Evolutionary conservation across 1,140 invertebrate species (phyloP).

Genomic region (Aphidius ervi): DNA sequence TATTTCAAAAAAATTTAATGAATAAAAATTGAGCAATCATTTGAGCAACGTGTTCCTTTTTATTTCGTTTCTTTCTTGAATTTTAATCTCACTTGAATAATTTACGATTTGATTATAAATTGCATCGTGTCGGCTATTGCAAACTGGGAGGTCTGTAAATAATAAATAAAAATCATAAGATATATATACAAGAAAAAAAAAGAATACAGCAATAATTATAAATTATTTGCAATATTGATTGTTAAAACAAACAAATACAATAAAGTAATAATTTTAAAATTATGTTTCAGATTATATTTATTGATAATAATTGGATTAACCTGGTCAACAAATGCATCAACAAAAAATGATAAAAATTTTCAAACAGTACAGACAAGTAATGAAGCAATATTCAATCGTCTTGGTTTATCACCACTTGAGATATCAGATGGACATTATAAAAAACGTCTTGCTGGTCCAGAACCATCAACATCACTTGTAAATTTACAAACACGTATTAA

Average conservation of each 20-base stretch:
- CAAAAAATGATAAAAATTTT: slow-evolving; percentile 25
- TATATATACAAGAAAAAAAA: no score
- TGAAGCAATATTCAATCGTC: slow-evolving; percentile 47
- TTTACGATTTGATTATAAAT: no score
- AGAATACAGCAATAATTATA: no score
- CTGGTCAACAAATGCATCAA: slow-evolving; percentile 16
- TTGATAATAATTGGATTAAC: slow-evolving; percentile 19
- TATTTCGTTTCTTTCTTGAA: no score
- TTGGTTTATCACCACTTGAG: slow-evolving; percentile 58
- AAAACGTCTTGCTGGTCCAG: slow-evolving; percentile 65
- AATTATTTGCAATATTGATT: no score
- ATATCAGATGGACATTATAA: slow-evolving; percentile 62
- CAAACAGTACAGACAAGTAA: slow-evolving; percentile 50
- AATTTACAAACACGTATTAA: slow-evolving; percentile 30
- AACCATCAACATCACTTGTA: slow-evolving; percentile 30
- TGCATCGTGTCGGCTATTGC: no score
- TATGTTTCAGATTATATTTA: slow-evolving; percentile 32
- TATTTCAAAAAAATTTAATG: no score
- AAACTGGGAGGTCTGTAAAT: no score
- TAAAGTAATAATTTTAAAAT: slow-evolving; percentile 12
- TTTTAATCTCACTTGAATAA: no score
- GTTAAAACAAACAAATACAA: not conserved
- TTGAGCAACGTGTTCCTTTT: no score
- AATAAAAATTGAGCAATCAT: no score
- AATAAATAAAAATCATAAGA: no score